Evolutionary conservation across 1,140 invertebrate genomes (phyloP).

Genomic region (Drosophila gunungcola): DNA sequence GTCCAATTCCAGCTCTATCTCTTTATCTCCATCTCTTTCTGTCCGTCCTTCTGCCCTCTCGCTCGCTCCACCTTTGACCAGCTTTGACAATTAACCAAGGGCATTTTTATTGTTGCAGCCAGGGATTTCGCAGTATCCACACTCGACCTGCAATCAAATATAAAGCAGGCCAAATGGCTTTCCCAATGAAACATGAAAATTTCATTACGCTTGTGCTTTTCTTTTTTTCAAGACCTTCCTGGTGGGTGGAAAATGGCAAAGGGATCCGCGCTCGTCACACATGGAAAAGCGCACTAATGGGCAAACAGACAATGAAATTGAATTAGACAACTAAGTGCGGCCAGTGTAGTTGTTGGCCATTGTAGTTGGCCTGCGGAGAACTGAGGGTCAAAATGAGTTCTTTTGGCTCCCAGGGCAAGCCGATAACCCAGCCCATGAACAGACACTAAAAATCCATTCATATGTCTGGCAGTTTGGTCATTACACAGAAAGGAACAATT

Average conservation of each 20-base stretch:
- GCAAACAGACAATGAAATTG: slow-evolving; percentile 75
- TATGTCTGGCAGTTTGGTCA: neutral
- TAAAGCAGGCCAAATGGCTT: slow-evolving; percentile 59
- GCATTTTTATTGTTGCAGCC: slow-evolving; percentile 42
- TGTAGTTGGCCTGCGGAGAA: neutral
- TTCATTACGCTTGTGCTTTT: slow-evolving; percentile 61
- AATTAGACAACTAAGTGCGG: slow-evolving; percentile 68
- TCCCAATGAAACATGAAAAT: slow-evolving; percentile 76
- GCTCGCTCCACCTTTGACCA: slow-evolving; percentile 1
- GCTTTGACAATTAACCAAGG: slow-evolving; percentile 61
- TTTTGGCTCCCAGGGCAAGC: slow-evolving; percentile 7
- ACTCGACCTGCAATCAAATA: slow-evolving; percentile 29
- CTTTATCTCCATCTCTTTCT: slow-evolving; percentile 4
- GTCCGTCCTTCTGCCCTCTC: neutral
- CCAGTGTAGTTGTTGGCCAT: slow-evolving; percentile 3
- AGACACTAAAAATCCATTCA: slow-evolving; percentile 37
- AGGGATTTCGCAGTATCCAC: slow-evolving; percentile 10
- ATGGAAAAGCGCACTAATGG: slow-evolving; percentile 56
- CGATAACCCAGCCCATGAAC: slow-evolving; percentile 13
- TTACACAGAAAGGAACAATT: neutral
- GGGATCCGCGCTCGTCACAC: slow-evolving; percentile 44
- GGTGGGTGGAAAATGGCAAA: slow-evolving; percentile 11
- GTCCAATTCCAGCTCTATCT: neutral
- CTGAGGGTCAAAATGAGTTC: slow-evolving; percentile 9
- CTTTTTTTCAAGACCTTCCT: slow-evolving; percentile 7